These are phyloP conservation scores for Eriocheir sinensis DNA, from an alignment of 1,140 invertebrate genomes.

Conservation along the genomic window DNA sequence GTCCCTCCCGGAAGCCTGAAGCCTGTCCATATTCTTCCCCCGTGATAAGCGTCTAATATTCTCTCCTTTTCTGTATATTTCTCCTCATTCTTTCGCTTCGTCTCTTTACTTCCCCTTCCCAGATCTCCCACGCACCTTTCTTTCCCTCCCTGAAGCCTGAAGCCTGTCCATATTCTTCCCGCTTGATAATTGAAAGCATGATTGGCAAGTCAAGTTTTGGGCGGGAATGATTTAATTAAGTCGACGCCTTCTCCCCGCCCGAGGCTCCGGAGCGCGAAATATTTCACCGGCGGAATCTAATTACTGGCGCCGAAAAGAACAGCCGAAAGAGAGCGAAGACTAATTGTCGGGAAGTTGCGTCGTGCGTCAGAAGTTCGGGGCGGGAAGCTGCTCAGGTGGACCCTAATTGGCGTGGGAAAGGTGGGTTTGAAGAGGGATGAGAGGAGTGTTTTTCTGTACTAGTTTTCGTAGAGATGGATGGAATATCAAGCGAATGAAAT, in stretches of 20 bases:
- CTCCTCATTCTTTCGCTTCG: too few relatives aligned
- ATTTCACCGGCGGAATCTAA: background rate
- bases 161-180: background rate
- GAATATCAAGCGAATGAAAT: too few relatives aligned
- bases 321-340: background rate
- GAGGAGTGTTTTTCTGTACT: too few relatives aligned
- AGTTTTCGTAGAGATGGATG: too few relatives aligned
- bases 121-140: too few relatives aligned
- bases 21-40: too few relatives aligned
- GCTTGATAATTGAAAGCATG: background rate
- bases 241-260: background rate
- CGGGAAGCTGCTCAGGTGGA: background rate
- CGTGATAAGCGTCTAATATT: too few relatives aligned
- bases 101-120: too few relatives aligned
- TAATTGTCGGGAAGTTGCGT: background rate
- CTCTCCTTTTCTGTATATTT: too few relatives aligned
- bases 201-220: background rate
- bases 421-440: background rate
- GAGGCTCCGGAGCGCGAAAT: background rate
- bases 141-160: too few relatives aligned
- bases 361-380: constrained; percentile 11
- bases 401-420: background rate
- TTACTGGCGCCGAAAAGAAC: background rate
- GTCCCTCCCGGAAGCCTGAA: too few relatives aligned
- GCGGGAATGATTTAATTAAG: background rate